Conservation (phyloP, 2,113 vertebrate genomes). For the Neolamprologus kungweensis region DNA sequence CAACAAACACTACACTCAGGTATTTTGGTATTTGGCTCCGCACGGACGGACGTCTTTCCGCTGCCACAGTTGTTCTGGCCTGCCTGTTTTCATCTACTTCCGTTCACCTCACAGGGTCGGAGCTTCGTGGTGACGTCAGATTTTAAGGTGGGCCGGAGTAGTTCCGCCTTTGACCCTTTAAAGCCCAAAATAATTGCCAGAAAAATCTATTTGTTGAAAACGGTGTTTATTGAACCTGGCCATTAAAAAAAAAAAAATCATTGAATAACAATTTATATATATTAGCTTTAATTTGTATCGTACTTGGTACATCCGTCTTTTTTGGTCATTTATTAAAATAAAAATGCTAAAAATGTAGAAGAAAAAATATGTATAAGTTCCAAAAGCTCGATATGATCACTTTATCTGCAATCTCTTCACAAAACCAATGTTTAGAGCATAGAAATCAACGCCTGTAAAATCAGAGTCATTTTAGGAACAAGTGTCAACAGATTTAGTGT, state of each 20-base stretch:
- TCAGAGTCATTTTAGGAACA: background rate
- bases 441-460: background rate
- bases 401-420: background rate
- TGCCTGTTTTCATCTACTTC: slow-evolving; percentile 49
- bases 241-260: accelerated
- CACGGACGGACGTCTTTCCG: background rate
- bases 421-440: background rate
- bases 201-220: background rate
- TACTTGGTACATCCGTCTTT: background rate
- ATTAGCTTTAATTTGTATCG: background rate
- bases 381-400: background rate
- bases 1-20: background rate
- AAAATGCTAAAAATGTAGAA: background rate
- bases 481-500: background rate
- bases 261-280: background rate
- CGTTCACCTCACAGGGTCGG: slow-evolving; percentile 11
- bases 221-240: background rate
- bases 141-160: slow-evolving; percentile 21
- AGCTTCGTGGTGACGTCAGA: background rate
- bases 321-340: background rate
- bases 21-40: background rate
- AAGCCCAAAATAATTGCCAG: background rate
- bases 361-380: background rate
- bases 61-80: background rate
- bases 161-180: background rate